Evolutionary conservation across 2,113 vertebrate species (phyloP).

Genomic region (Himantopus leucocephalus): DNA sequence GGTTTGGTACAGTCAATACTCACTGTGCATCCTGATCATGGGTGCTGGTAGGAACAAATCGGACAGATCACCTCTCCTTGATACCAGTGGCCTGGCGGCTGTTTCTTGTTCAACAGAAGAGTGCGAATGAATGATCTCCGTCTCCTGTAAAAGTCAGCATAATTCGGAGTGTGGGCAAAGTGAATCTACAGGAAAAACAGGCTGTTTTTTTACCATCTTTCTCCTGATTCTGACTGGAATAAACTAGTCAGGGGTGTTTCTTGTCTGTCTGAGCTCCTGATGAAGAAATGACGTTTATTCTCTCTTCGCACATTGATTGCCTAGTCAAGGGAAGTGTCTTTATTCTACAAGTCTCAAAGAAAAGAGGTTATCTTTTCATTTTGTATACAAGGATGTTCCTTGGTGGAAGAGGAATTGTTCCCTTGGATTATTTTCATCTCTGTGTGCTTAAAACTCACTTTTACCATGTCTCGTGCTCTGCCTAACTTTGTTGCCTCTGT

Average conservation of each 20-base stretch:
- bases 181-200: background rate
- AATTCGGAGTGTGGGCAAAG: background rate
- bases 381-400: background rate
- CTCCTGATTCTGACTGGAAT: background rate
- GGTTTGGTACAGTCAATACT: background rate
- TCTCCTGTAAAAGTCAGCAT: background rate
- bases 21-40: background rate
- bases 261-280: background rate
- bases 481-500: background rate
- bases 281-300: background rate
- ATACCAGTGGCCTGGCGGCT: background rate
- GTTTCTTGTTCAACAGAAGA: background rate
- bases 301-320: background rate
- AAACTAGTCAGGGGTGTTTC: background rate
- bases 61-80: no score
- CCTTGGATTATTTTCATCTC: background rate
- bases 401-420: background rate
- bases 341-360: background rate
- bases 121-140: background rate
- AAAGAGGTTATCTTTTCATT: background rate
- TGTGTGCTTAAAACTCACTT: background rate
- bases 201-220: background rate
- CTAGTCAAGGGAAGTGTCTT: background rate
- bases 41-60: background rate
- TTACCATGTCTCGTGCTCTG: background rate